Conservation (phyloP, 2,797 vertebrate species). For the Pogonophryne albipinna region DNA sequence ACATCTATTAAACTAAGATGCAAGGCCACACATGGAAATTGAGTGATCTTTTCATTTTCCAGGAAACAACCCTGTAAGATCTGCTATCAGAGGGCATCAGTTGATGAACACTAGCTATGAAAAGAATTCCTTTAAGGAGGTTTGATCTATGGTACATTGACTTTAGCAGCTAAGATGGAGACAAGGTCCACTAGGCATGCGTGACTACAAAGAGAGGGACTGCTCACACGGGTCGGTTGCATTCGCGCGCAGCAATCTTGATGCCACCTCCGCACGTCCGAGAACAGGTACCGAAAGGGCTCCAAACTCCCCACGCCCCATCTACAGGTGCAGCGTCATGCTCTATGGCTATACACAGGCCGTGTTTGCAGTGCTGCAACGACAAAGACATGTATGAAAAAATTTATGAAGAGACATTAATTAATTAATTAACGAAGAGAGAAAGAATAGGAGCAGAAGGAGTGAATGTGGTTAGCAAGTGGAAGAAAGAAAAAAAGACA, state of each 20-base stretch:
- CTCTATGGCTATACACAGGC: conserved; percentile 93
- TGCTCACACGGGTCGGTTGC: conserved; percentile 96
- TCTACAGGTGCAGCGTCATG: conserved; percentile 86
- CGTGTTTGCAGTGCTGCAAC: conserved; percentile 94
- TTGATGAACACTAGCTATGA: conserved; percentile 63
- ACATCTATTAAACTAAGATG: conserved; percentile 20
- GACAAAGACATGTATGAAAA: conserved; percentile 13
- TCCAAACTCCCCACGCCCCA: conserved; percentile 97
- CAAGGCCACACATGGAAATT: conserved; percentile 25
- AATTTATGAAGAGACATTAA: neutral
- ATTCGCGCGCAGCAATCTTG: conserved; percentile 93
- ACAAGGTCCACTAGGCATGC: conserved; percentile 69
- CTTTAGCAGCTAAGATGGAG: conserved; percentile 63
- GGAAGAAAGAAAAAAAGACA: neutral
- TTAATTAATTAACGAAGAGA: conserved; percentile 3
- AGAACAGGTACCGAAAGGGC: conserved; percentile 96
- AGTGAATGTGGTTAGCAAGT: conserved; percentile 2
- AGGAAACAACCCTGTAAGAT: conserved; percentile 39
- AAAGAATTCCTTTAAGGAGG: conserved; percentile 66
- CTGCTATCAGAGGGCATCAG: conserved; percentile 28
- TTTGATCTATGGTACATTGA: conserved; percentile 76
- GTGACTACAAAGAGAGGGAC: conserved; percentile 73
- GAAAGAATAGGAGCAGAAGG: neutral
- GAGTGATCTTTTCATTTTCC: conserved; percentile 28
- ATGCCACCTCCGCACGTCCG: conserved; percentile 96